Evolutionary conservation across 2,888 invertebrate genomes (phyloP).

Genomic region (Nomada goodeniana): DNA sequence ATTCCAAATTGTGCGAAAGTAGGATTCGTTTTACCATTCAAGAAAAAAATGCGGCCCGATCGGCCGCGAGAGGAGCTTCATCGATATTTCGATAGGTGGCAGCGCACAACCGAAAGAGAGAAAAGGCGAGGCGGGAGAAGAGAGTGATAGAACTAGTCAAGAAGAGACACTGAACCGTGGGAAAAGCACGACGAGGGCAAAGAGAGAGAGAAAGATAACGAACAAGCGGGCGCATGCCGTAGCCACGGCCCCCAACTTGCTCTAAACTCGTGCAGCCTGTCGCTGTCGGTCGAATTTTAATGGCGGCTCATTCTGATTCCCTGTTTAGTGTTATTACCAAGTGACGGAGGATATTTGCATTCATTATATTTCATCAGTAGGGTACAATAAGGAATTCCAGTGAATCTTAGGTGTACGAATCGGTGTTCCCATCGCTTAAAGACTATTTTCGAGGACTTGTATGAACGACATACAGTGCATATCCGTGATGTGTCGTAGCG

Average conservation of each 20-base stretch:
- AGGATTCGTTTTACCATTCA: slow-evolving; percentile 13
- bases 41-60: slow-evolving; percentile 22
- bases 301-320: slow-evolving; percentile 79
- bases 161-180: slow-evolving; percentile 61
- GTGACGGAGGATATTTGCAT: slow-evolving; percentile 64
- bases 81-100: slow-evolving; percentile 45
- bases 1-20: neutral
- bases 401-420: slow-evolving; percentile 20
- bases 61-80: slow-evolving; percentile 36
- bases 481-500: slow-evolving; percentile 78
- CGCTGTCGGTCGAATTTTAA: slow-evolving; percentile 81
- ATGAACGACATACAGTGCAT: slow-evolving; percentile 72
- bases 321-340: slow-evolving; percentile 80
- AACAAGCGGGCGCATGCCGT: slow-evolving; percentile 74
- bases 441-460: slow-evolving; percentile 14
- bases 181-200: slow-evolving; percentile 51
- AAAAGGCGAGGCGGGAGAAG: slow-evolving; percentile 41
- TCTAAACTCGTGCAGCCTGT: slow-evolving; percentile 71
- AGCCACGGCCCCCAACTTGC: slow-evolving; percentile 73
- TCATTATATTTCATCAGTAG: slow-evolving; percentile 21
- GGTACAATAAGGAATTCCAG: slow-evolving; percentile 6
- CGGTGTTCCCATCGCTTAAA: slow-evolving; percentile 13
- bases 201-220: slow-evolving; percentile 64
- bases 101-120: slow-evolving; percentile 13
- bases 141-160: slow-evolving; percentile 51